These are phyloP conservation scores for Venturia canescens DNA, from an alignment of 1,140 invertebrate genomes.

Conservation along the genomic window DNA sequence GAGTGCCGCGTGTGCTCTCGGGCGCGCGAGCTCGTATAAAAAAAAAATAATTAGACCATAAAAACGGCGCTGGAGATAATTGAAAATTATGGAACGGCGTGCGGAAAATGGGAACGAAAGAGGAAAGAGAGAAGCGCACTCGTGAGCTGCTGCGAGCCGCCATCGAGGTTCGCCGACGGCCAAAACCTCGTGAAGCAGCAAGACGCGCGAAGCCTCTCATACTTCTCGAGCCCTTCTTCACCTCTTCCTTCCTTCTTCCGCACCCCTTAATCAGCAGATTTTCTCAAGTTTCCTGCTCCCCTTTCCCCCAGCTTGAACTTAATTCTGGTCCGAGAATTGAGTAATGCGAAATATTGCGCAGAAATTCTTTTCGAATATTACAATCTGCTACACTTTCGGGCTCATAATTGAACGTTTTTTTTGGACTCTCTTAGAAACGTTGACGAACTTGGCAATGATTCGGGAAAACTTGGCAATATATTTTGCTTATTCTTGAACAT, in stretches of 20 bases:
- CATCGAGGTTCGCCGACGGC: slow-evolving; percentile 49
- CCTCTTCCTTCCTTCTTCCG: slow-evolving; percentile 16
- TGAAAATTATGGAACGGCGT: slow-evolving; percentile 58
- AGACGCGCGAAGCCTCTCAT: slow-evolving; percentile 21
- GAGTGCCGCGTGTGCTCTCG: slow-evolving; percentile 33
- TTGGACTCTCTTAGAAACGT: neutral
- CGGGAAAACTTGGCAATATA: neutral
- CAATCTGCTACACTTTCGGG: too few relatives aligned
- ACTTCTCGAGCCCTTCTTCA: slow-evolving; percentile 16
- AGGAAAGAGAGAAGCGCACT: slow-evolving; percentile 46
- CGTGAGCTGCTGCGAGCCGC: slow-evolving; percentile 28
- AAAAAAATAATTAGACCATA: slow-evolving; percentile 59
- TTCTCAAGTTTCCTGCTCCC: neutral
- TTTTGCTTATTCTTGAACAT: too few relatives aligned
- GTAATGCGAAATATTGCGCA: neutral
- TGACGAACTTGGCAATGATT: neutral
- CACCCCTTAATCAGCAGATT: slow-evolving; percentile 10
- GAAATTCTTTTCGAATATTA: neutral
- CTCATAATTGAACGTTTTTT: neutral
- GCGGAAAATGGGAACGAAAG: slow-evolving; percentile 52
- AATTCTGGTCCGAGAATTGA: neutral
- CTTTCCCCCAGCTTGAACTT: neutral
- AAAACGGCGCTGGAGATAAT: slow-evolving; percentile 56
- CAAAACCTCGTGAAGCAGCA: slow-evolving; percentile 31
- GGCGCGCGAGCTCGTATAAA: slow-evolving; percentile 43